Percentiles rank a stretch among this genome's conserved stretches.
Conservation (phyloP, 2,113 vertebrate species). For the Recurvirostra avosetta region DNA sequence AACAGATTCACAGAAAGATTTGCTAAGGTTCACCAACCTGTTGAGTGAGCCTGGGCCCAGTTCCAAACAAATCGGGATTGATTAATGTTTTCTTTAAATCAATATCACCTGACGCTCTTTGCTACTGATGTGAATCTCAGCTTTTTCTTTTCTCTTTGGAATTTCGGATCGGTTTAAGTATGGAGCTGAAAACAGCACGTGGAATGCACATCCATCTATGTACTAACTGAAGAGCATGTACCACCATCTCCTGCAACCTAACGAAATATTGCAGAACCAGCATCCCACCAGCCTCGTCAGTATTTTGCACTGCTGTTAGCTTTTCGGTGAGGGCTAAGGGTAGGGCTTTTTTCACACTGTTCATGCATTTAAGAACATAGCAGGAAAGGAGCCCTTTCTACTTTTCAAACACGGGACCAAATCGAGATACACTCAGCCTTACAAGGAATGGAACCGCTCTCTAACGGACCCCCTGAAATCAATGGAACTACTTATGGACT, state of each 20-base stretch:
- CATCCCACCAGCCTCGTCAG: background rate
- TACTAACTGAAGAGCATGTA: background rate
- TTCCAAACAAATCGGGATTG: slow-evolving; percentile 56
- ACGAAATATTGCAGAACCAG: background rate
- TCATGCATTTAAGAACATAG: background rate
- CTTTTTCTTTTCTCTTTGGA: slow-evolving; percentile 14
- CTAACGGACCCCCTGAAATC: slow-evolving; percentile 14
- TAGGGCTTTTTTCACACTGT: background rate
- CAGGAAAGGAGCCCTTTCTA: background rate
- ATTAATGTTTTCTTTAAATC: slow-evolving; percentile 63
- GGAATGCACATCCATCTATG: background rate
- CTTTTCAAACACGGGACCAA: background rate
- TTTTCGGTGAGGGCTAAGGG: background rate
- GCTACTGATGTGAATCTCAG: slow-evolving; percentile 48
- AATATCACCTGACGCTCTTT: slow-evolving; percentile 43
- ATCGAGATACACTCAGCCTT: background rate
- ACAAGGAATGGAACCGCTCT: background rate
- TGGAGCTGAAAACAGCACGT: background rate
- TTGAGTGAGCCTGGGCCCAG: slow-evolving; percentile 30
- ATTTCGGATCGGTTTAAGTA: background rate
- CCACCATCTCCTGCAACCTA: background rate
- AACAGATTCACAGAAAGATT: slow-evolving; percentile 44
- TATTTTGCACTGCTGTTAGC: background rate
- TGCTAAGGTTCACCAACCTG: slow-evolving; percentile 56
- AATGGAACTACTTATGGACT: background rate